Evolutionary conservation across 1,140 invertebrate species (phyloP), one percentile per base, ranked within the genome.

Genomic region (Physella acuta): DNA sequence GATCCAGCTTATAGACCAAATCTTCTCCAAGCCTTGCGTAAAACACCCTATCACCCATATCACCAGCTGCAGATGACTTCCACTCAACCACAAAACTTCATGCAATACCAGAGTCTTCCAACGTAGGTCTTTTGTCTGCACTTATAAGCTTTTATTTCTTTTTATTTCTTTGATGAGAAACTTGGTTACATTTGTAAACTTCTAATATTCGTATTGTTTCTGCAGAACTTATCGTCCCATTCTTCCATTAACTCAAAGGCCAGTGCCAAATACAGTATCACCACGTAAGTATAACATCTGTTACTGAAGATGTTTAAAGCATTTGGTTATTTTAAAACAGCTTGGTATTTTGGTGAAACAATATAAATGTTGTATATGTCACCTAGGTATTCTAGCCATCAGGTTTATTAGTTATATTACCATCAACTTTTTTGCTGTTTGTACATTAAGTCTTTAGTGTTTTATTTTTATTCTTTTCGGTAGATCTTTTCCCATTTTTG

Each of bases 1-100:
- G 94, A 97, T 82, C 92, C 93, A 4, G 91, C 93, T 52, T 93
- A 92, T 80, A 88, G 92, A 73, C 91, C 92, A 64, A 94, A 93
- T 85, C 85, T 95, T 69, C 87, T 94, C 60, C 92, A 94, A 85
- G 92, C 92, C 0, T 84, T 94, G 11, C 90, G 91, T 61, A 91
- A 93, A 71, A 92, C 92, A 11, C 93, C 93, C 1, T 93, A 92
- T 78, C 91, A 92, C 78, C 91, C 91, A 3, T 91, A 91, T 71
- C 84, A 85, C 69, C 84, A 86, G 61, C 76, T 85, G 36, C 85
- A 86, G 73, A 85, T 86, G 83, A 73, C 85, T 67, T 85, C 85
- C 8, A 81, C 79, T 72, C 73, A 79, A 61, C 75, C 81, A 56
- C 75, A 60, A 61, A 75, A 61, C 72, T 76, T 58, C 58, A 67